Percentiles rank a stretch among this genome's conserved stretches.
phyloP scores from a whole-genome alignment of 1,140 invertebrate species.

The Diachasmimorpha longicaudata region DNA sequence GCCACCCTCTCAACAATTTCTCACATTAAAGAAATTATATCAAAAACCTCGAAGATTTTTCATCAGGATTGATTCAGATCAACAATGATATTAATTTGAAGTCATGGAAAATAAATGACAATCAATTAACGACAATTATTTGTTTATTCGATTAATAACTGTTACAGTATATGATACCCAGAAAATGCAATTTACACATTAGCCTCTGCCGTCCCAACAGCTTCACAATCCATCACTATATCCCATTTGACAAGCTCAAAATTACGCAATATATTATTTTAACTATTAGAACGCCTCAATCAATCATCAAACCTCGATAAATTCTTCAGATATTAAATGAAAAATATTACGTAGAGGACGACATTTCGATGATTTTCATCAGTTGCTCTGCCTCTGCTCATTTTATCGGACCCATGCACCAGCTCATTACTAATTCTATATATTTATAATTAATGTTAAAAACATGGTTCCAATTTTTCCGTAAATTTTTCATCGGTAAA shows the following conservation, averaged over 20 bases:
- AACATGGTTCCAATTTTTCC: slow-evolving; percentile 3
- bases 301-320: not conserved
- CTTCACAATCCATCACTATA: not conserved
- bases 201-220: not conserved
- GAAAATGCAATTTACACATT: slow-evolving; percentile 1
- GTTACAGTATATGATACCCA: not conserved
- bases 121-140: not conserved
- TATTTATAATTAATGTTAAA: slow-evolving; percentile 33
- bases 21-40: not conserved
- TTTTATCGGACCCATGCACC: slow-evolving; percentile 59
- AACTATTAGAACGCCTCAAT: too few relatives aligned
- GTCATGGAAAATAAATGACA: too few relatives aligned
- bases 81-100: not conserved
- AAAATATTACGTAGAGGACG: not conserved
- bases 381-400: not conserved
- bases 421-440: slow-evolving; percentile 52
- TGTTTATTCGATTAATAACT: not conserved
- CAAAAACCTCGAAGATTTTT: not conserved
- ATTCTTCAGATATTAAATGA: not conserved
- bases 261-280: too few relatives aligned
- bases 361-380: not conserved
- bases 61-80: too few relatives aligned
- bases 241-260: not conserved
- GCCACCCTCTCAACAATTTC: not conserved
- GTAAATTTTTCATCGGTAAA: not conserved